Evolutionary conservation across 2,797 vertebrate species (phyloP), one percentile per base, ranked within the genome.

Genomic region (Sylvia borin): DNA sequence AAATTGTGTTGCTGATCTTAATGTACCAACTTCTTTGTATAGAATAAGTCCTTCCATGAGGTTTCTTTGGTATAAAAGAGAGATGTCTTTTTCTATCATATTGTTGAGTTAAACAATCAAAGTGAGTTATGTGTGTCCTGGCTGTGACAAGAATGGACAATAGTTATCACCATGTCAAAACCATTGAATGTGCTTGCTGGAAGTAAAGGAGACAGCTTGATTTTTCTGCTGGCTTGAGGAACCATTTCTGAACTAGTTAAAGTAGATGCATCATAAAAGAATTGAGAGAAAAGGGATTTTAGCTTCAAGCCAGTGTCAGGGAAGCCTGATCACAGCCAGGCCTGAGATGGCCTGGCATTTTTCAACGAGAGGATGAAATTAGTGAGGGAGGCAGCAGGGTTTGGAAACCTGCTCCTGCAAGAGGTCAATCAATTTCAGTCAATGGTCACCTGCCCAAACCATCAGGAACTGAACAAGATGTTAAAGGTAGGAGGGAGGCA

Each of bases 101-200:
- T 61, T 92, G 61, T 67, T 87, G 84, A 92, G 57, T 90, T 93
- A 71, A 93, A 92, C n/a, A 29, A 76, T 94, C 71, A 15, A 50
- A 92, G 38, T 61, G 81, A 91, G 57, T 93, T 85, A 61, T 9
- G 9, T 55, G 50, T 68, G 38, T 87, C 73, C 77, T 77, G 72
- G 68, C 75, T 82, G 43, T 74, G 77, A 94, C 54, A 80, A 61
- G 42, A 89, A 68, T 40, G 61, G 93, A 85, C 92, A 83, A 55
- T 85, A 74, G 74, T 87, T 92, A 92, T 68, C 72, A 31, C 65
- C 42, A n/a, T 71, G 92, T 94, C 74, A 91, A 54, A 93, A 67
- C 16, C 47, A 50, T 79, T 0, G 18, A 73, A 76, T 54, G 61
- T 61, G 11, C 53, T 79, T 71, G 22, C 47, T 71, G 54, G 48